phyloP scores from a whole-genome alignment of 92 coral and sea anemone genomes.

The Epizoanthus ramosus region DNA sequence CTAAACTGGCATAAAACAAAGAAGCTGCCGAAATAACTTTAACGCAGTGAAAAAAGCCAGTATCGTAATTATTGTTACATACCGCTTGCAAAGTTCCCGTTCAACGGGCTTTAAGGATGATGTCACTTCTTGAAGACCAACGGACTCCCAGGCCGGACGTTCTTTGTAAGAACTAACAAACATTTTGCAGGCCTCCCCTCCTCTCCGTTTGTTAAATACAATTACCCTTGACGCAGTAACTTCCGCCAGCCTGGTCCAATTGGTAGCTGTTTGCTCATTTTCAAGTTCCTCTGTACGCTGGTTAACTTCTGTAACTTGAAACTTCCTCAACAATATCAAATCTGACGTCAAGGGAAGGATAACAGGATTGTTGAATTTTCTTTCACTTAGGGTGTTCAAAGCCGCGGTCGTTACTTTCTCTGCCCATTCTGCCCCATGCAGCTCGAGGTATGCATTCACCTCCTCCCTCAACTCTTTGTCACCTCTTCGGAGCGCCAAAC shows the following conservation, averaged over 20 bases:
- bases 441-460: neutral
- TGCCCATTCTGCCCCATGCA: constrained; percentile 11
- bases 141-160: constrained; percentile 44
- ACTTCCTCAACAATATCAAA: neutral
- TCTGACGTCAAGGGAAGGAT: too few species aligned
- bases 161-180: neutral
- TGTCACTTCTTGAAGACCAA: neutral
- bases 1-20: too few species aligned
- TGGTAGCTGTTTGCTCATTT: neutral
- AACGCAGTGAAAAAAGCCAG: too few species aligned
- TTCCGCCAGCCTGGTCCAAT: constrained; percentile 45
- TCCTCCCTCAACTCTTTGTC: neutral
- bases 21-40: too few species aligned
- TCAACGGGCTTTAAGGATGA: constrained; percentile 42
- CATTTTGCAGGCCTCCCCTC: constrained; percentile 57
- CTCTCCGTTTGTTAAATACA: constrained; percentile 51
- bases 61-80: too few species aligned
- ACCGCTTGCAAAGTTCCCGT: constrained; percentile 53
- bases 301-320: neutral
- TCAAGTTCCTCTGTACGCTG: neutral
- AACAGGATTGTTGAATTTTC: constrained; percentile 17
- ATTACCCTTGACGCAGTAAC: constrained; percentile 5
- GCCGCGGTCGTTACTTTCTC: neutral
- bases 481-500: constrained; percentile 27
- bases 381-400: neutral